Evolutionary conservation across 2,113 vertebrate genomes (phyloP).

Genomic region (Oncorhynchus gorbuscha): DNA sequence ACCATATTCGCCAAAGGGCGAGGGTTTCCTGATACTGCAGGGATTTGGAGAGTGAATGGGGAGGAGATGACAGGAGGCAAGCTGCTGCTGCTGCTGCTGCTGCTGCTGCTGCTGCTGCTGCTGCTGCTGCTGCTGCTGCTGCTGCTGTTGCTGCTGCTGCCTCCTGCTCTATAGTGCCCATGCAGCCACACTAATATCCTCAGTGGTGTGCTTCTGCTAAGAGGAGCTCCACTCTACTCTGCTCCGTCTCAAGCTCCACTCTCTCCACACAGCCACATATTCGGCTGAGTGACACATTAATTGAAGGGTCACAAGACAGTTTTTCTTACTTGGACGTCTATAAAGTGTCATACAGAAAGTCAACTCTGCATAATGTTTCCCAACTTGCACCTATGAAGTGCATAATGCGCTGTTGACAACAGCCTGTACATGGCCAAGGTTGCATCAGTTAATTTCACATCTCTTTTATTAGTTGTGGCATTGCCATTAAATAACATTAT

Average conservation of each 20-base stretch:
- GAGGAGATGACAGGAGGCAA: constrained; percentile 17
- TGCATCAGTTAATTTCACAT: too few species aligned
- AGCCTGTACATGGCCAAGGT: too few species aligned
- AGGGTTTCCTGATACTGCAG: not conserved
- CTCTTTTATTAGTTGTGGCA: too few species aligned
- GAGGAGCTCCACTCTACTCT: not conserved
- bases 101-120: not conserved
- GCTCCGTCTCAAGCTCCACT: not conserved
- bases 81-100: constrained; percentile 4
- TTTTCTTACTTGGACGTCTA: too few species aligned
- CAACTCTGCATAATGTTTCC: too few species aligned
- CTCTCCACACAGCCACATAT: constrained; percentile 4
- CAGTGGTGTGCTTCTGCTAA: constrained; percentile 22
- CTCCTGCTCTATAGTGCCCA: constrained; percentile 18
- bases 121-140: constrained; percentile 1
- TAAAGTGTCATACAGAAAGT: too few species aligned
- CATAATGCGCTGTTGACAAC: too few species aligned
- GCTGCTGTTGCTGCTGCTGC: not conserved
- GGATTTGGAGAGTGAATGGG: constrained; percentile 18
- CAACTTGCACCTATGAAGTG: too few species aligned
- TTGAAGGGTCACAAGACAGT: too few species aligned
- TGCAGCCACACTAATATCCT: constrained; percentile 17
- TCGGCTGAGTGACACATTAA: not conserved
- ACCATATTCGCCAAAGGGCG: not conserved
- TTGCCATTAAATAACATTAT: too few species aligned